These are phyloP conservation scores for Pheucticus melanocephalus DNA, from an alignment of 2,113 vertebrate genomes.

Conservation along the genomic window DNA sequence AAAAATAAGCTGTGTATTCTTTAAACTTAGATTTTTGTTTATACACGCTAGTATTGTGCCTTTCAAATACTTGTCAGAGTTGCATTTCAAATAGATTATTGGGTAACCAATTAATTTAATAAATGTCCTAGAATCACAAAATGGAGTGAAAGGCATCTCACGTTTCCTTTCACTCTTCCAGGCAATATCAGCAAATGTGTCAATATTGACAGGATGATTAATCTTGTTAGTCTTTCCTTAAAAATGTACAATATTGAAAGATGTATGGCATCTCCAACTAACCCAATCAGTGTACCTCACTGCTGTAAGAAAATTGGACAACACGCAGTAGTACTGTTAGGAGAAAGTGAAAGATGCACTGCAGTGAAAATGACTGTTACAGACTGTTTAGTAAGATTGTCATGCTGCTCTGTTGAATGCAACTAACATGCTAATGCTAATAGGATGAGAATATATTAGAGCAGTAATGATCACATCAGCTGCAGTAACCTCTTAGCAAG, in stretches of 20 bases:
- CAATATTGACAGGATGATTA: neutral
- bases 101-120: neutral
- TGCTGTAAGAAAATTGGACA: neutral
- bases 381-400: neutral
- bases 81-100: neutral
- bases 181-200: neutral
- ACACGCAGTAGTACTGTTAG: neutral
- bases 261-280: neutral
- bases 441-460: neutral
- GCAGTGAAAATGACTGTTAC: neutral
- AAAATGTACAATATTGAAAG: neutral
- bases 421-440: neutral
- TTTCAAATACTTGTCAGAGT: neutral
- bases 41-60: fast-evolving
- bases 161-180: neutral
- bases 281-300: neutral
- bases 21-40: neutral
- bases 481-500: neutral
- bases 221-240: neutral
- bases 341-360: neutral
- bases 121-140: neutral
- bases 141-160: neutral
- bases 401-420: neutral
- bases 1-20: neutral
- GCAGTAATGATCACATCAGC: neutral